These are phyloP conservation scores for Oryzias sinensis DNA, from an alignment of 2,797 vertebrate genomes.

Conservation along the genomic window DNA sequence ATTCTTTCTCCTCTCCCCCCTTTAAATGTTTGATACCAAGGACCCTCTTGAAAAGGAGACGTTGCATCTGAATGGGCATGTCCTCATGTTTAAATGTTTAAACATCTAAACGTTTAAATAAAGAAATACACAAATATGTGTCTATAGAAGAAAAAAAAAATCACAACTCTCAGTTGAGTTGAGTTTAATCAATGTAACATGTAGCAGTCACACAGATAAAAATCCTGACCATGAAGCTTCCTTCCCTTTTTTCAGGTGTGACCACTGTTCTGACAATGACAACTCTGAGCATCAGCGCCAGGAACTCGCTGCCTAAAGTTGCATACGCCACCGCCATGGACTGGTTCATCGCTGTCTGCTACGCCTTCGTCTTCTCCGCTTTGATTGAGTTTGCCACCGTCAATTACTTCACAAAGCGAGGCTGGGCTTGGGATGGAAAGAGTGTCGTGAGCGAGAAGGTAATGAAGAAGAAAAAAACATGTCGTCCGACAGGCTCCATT, in stretches of 20 bases:
- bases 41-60: too few species aligned
- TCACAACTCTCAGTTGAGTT: too few species aligned
- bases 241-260: conserved; percentile 80
- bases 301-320: conserved; percentile 98
- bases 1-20: too few species aligned
- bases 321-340: conserved; percentile 99
- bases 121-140: too few species aligned
- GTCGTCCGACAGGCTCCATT: conserved; percentile 18
- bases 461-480: conserved; percentile 41
- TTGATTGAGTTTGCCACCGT: conserved; percentile 98
- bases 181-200: too few species aligned
- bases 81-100: too few species aligned
- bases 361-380: conserved; percentile 97
- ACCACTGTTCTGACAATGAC: conserved; percentile 98
- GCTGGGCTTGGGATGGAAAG: conserved; percentile 99
- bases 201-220: background rate
- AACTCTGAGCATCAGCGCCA: conserved; percentile 94
- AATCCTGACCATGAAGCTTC: too few species aligned
- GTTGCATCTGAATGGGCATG: too few species aligned
- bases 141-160: too few species aligned
- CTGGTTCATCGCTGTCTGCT: conserved; percentile 99
- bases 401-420: conserved; percentile 98
- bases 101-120: too few species aligned
- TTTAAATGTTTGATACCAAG: too few species aligned
- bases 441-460: conserved; percentile 97